Base-by-base conservation (phyloP, 2,113 vertebrate species). In the Connochaetes taurinus region DNA sequence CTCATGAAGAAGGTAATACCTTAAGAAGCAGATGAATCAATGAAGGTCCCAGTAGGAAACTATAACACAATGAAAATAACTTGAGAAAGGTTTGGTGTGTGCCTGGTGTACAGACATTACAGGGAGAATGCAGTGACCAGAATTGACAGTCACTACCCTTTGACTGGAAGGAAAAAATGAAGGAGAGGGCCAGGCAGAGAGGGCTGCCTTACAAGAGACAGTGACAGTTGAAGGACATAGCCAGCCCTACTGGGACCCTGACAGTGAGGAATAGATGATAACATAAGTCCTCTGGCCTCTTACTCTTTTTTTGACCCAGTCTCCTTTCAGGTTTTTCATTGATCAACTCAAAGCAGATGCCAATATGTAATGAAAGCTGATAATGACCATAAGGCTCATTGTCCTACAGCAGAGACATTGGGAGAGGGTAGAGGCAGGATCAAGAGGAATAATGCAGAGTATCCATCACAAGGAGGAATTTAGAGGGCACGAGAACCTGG, bases 241-340 rank as follows among this genome's bases (percentile, higher is more conserved):
- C 29, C 21, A 62, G 31, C 10, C 47, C 31, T n/a, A 58, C 1
- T 3, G 58, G 43, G 80, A 57, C 60, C 4, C 19, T 21, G 21
- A 2, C 4, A 8, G 17, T 29, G 9, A 16, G n/a, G 2, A 29
- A 23, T 5, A 17, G 6, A 40, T 17, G 27, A 33, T n/a, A 31
- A 33, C 33, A 45, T 58, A 40, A 91, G 25, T 71, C 10, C 1
- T 4, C 91, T 80, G 52, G 12, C 17, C 43, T 94, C 36, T 83
- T 31, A 45, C 50, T 86, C 52, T 36, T 81, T 78, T 33, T 57
- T 71, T 45, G 14, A 23, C 47, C 13, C 21, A 19, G 7, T 53
- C 52, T 96, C 67, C 58, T 81, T 10, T 40, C 29, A 64, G 21
- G 36, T 6, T 27, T 6, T 45, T 57, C 50, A 4, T 2, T 86